phyloP scores from a whole-genome alignment of 2,113 vertebrate species.

The Fulmarus glacialis region DNA sequence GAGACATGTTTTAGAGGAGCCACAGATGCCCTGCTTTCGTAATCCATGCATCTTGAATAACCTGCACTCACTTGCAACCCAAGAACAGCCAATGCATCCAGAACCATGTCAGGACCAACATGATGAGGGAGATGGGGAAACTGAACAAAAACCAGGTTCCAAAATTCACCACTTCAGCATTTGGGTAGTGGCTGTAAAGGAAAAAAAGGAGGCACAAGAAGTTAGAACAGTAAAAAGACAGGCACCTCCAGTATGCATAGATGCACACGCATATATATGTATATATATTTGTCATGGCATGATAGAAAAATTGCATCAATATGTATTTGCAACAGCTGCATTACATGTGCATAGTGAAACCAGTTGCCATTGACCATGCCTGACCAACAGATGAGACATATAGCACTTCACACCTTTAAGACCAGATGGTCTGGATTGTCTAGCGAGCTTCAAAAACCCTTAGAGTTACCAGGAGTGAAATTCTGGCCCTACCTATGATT shows the following conservation, averaged over 20 bases:
- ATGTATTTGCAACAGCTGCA: not conserved
- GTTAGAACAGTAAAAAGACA: not conserved
- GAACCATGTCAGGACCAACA: slow-evolving; percentile 95
- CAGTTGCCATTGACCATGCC: accelerated
- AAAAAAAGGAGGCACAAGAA: not conserved
- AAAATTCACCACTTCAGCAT: slow-evolving; percentile 94
- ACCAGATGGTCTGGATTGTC: not conserved
- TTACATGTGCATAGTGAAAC: not conserved
- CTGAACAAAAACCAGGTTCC: slow-evolving; percentile 99
- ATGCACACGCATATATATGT: accelerated
- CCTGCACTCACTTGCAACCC: slow-evolving; percentile 93
- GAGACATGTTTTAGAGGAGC: not conserved
- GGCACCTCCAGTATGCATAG: not conserved
- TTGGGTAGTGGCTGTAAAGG: slow-evolving; percentile 89
- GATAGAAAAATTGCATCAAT: not conserved
- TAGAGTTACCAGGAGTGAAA: not conserved
- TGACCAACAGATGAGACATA: not conserved
- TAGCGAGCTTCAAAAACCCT: not conserved
- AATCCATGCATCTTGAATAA: not conserved
- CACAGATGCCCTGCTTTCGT: not conserved
- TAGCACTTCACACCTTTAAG: not conserved
- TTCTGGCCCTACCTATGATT: not conserved
- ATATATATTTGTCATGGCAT: not conserved
- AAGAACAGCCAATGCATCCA: slow-evolving; percentile 98
- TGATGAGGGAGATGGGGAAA: slow-evolving; percentile 93